Conservation (phyloP, 1,140 invertebrate genomes). For the Musca vetustissima region DNA sequence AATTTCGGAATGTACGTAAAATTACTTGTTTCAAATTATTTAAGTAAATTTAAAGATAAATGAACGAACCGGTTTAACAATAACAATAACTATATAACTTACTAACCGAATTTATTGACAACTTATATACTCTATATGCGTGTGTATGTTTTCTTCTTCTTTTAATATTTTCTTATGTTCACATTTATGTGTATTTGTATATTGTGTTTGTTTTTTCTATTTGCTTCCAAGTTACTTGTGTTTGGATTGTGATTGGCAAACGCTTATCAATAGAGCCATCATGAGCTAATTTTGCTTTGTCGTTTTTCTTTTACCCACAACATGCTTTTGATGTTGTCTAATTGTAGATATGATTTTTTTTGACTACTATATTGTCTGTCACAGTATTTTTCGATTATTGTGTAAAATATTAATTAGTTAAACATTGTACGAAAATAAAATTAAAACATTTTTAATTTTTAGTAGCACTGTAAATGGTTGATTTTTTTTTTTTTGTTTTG, state of each 20-base stretch:
- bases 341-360: slow-evolving; percentile 11
- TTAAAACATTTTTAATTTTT: too few relatives aligned
- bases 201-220: too few relatives aligned
- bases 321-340: slow-evolving; percentile 1
- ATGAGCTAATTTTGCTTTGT: neutral
- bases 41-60: too few relatives aligned
- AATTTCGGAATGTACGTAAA: neutral
- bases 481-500: too few relatives aligned
- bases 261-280: too few relatives aligned
- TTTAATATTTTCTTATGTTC: too few relatives aligned
- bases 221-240: too few relatives aligned
- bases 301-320: neutral
- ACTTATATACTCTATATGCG: neutral
- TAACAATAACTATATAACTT: slow-evolving; percentile 1
- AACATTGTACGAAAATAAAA: slow-evolving; percentile 1
- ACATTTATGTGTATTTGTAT: too few relatives aligned
- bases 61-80: neutral
- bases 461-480: too few relatives aligned
- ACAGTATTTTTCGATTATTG: slow-evolving; percentile 20
- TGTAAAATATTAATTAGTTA: slow-evolving; percentile 18
- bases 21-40: slow-evolving; percentile 1
- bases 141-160: too few relatives aligned
- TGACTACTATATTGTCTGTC: neutral
- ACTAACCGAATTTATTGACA: slow-evolving; percentile 2
- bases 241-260: too few relatives aligned